phyloP scores from a whole-genome alignment of 2,888 invertebrate species.

The Erebia epiphron region DNA sequence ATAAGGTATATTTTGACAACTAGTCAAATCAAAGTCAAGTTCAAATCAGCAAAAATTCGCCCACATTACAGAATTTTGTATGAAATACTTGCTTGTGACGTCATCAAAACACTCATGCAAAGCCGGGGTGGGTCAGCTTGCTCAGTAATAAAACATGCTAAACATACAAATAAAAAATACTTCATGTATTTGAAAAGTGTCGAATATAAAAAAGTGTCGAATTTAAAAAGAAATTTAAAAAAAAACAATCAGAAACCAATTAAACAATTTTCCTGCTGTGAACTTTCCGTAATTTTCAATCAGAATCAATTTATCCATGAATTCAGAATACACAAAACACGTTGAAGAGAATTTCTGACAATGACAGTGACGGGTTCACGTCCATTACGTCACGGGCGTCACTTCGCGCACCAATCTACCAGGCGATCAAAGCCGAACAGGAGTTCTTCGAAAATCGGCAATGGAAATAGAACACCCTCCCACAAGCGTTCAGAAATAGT shows the following conservation, averaged over 20 bases:
- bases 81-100: too few relatives aligned
- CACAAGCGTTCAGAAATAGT: constrained; percentile 64
- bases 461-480: constrained; percentile 73
- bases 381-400: constrained; percentile 76
- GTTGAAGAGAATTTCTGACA: constrained; percentile 18
- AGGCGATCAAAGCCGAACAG: constrained; percentile 61
- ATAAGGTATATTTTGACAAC: too few relatives aligned
- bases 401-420: constrained; percentile 53
- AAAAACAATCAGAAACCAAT: background rate
- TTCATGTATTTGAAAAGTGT: background rate
- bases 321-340: constrained; percentile 10
- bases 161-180: too few relatives aligned
- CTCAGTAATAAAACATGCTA: too few relatives aligned
- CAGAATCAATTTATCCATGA: background rate
- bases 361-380: constrained; percentile 48
- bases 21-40: too few relatives aligned
- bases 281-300: constrained; percentile 2
- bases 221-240: too few relatives aligned
- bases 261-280: background rate
- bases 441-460: constrained; percentile 57
- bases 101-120: too few relatives aligned
- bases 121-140: too few relatives aligned
- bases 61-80: too few relatives aligned
- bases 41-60: too few relatives aligned
- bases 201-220: too few relatives aligned